Evolutionary conservation across 2,797 vertebrate species (phyloP).

Genomic region (Myoxocephalus aenaeus): DNA sequence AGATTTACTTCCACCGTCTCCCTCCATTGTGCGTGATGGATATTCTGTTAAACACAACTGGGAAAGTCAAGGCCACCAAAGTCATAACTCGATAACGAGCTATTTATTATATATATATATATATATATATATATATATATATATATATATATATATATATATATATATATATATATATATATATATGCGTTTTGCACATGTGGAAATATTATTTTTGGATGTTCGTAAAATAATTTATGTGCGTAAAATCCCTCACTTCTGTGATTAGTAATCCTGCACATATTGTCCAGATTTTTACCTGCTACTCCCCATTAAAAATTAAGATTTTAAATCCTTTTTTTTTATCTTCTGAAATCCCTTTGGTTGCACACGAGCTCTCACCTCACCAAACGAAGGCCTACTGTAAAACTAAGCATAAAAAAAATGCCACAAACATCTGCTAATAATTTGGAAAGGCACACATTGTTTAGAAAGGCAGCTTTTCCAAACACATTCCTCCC

Average conservation of each 20-base stretch:
- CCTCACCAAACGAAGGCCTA: slow-evolving; percentile 27
- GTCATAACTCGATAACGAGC: slow-evolving; percentile 48
- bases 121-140: too few species aligned
- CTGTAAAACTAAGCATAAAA: slow-evolving; percentile 39
- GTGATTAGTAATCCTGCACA: not conserved
- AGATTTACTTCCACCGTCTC: slow-evolving; percentile 71
- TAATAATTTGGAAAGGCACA: slow-evolving; percentile 80
- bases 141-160: too few species aligned
- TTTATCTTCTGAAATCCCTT: slow-evolving; percentile 33
- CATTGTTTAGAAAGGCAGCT: slow-evolving; percentile 73
- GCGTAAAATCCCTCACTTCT: not conserved
- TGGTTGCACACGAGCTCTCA: slow-evolving; percentile 49
- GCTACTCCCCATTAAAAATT: slow-evolving; percentile 9
- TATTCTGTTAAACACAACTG: slow-evolving; percentile 65
- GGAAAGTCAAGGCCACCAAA: slow-evolving; percentile 57
- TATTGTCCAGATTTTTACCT: not conserved
- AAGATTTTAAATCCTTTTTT: not conserved
- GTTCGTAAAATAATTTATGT: not conserved
- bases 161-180: not conserved
- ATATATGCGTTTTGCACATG: not conserved
- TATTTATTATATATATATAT: too few species aligned
- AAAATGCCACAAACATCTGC: slow-evolving; percentile 80
- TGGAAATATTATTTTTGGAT: not conserved
- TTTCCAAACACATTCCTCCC: slow-evolving; percentile 62
- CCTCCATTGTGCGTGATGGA: slow-evolving; percentile 62